Evolutionary conservation across 1,140 invertebrate genomes (phyloP).

Genomic region (Zeugodacus cucurbitae): DNA sequence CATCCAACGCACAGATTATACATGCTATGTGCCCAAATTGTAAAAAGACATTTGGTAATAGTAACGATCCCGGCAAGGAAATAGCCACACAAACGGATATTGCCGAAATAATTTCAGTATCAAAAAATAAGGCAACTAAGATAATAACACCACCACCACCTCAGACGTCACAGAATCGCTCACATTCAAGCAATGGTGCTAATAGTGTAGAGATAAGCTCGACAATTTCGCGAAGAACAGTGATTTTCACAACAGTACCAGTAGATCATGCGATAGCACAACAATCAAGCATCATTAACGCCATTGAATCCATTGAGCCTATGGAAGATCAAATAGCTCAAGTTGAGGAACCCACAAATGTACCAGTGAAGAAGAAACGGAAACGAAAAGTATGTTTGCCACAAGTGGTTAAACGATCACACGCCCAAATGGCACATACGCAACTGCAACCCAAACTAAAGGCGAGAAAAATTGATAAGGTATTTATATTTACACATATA

Average conservation of each 20-base stretch:
- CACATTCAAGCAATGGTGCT: not conserved
- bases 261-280: not conserved
- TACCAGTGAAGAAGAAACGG: slow-evolving; percentile 54
- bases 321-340: not conserved
- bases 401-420: slow-evolving; percentile 57
- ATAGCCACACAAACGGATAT: slow-evolving; percentile 40
- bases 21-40: not conserved
- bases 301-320: too few relatives aligned
- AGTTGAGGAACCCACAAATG: slow-evolving; percentile 48
- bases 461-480: not conserved
- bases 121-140: not conserved
- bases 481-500: not conserved
- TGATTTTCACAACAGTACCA: not conserved
- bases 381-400: slow-evolving; percentile 58
- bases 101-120: not conserved
- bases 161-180: not conserved
- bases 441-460: slow-evolving; percentile 22
- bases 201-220: not conserved
- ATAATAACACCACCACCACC: not conserved
- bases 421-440: slow-evolving; percentile 50
- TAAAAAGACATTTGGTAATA: slow-evolving; percentile 29
- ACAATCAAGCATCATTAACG: too few relatives aligned
- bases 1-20: not conserved
- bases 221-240: not conserved
- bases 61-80: not conserved